These are phyloP conservation scores for Anguilla marmorata DNA, from an alignment of 2,797 vertebrate species.

Conservation along the genomic window DNA sequence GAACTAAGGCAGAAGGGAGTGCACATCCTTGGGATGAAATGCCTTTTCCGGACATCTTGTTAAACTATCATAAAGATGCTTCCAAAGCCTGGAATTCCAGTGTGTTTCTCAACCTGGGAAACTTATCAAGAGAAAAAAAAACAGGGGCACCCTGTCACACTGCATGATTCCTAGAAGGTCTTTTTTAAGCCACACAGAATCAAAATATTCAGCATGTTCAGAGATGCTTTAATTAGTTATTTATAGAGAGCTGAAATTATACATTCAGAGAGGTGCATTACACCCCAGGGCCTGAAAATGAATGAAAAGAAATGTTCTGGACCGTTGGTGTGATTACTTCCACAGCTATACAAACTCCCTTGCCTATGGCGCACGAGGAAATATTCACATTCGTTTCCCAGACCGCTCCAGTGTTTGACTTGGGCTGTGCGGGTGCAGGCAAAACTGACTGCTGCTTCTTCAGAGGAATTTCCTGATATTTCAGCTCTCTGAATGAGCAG, in stretches of 20 bases:
- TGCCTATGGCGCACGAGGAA: constrained; percentile 26
- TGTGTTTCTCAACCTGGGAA: not conserved
- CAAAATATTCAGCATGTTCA: constrained; percentile 10
- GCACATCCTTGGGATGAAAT: constrained; percentile 24
- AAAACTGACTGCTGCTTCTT: constrained; percentile 24
- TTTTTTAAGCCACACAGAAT: not conserved
- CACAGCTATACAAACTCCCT: constrained; percentile 35
- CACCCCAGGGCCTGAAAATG: constrained; percentile 32
- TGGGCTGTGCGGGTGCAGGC: constrained; percentile 2
- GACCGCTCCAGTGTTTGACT: constrained; percentile 8
- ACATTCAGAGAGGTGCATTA: constrained; percentile 35
- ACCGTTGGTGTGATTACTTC: constrained; percentile 39
- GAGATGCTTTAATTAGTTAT: constrained; percentile 36
- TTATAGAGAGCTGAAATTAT: constrained; percentile 44
- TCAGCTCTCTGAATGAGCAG: constrained; percentile 22
- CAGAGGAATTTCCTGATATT: constrained; percentile 37
- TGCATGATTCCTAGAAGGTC: not conserved
- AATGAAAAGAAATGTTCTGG: constrained; percentile 39
- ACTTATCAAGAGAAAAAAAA: not conserved
- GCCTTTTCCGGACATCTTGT: constrained; percentile 7
- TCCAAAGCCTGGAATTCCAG: not conserved
- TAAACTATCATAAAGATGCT: not conserved
- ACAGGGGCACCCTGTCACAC: not conserved
- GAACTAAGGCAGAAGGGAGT: not conserved
- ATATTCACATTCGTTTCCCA: constrained; percentile 36